Base-by-base conservation (phyloP, 2,113 vertebrate genomes). In the Tragelaphus buxtoni region DNA sequence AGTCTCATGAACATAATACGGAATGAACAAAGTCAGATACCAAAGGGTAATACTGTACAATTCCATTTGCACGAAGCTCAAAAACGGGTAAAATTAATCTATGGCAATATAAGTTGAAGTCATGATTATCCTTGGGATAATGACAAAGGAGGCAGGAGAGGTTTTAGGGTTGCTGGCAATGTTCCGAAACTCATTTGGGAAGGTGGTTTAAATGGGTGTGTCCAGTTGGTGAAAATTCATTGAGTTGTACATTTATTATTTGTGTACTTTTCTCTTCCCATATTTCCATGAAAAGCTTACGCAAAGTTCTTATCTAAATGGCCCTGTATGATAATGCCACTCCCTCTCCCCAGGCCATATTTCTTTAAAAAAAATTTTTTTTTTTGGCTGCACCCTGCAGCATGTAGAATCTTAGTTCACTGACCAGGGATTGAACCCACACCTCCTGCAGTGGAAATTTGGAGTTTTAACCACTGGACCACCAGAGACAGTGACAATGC, bases 271-370 rank as follows among this genome's bases (percentile, higher is more conserved):
- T 76, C 79, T 95, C 32, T 79, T 13, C 4, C 1, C 12, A 47
- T 53, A 47, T 24, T 91, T 92, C 81, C 51, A 26, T 61, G 53
- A 28, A 60, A 58, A 77, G 35, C 47, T 87, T 76, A 76, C 13
- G 30, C 56, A n/a, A 47, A 95, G 58, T 63, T 76, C 39, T 91
- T 56, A n/a, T 47, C 42, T 60, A 24, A 58, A 92, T 81, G n/a
- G 32, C 18, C 9, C 28, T 30, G 0, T 1, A 9, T 56, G 56
- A 30, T 35, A 87, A 80, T 30, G 81, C 51, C 51, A n/a, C 28
- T 26, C 32, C 69, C n/a, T 91, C 87, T 58, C 55, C n/a, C 80
- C 10, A 72, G 30, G 6, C 20, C 17, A 28, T 16, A 4, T 42
- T 88, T 77, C 65, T 12, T 60, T 13, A 30, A 60, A 60, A 28